Evolutionary conservation across 2,797 vertebrate species (phyloP), one percentile per base, ranked within the genome.

Genomic region (Amniataba percoides): DNA sequence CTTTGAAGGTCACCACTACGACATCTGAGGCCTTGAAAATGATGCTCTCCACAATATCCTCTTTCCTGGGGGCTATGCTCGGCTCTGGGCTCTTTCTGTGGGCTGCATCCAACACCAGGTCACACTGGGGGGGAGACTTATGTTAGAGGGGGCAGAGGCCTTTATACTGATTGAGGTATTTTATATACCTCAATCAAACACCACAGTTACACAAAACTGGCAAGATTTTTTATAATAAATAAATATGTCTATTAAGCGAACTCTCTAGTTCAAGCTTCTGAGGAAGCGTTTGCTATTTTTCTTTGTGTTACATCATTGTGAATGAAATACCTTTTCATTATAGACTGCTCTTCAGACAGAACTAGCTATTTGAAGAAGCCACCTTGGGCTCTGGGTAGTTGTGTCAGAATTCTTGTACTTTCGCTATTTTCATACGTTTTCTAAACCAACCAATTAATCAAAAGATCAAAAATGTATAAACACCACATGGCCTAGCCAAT

Each of bases 11-110:
- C 90, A 98, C 97, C 92, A 98, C 96, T 43, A 99, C 97, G 48
- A 99, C 97, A 83, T 99, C 98, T 12, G 97, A 97, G 87, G 98
- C 96, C 94, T 98, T 99, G 95, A 99, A 99, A 85, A 99, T 96
- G 82, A 99, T 97, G 91, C 97, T 99, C 87, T 99, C 98, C 40
- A 99, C 96, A 80, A 99, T 98, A 90, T 99, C 98, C 94, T 99
- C 98, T 71, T 96, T 96, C 88, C 97, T 97, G 90, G 98, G 98
- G 73, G 96, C 96, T 57, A 92, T 86, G 90, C 87, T 96, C 40
- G 94, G 95, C 89, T 99, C 98, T 56, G 96, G 93, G 88, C 94
- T 97, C 92, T 97, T 99, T 87, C 96, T 96, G 94, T 99, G 98
- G 90, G 98, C 97, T 82, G 97, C 97, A 90, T 99, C 98, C 74